Conservation (phyloP, 2,113 vertebrate species). For the Neoarius graeffei region DNA sequence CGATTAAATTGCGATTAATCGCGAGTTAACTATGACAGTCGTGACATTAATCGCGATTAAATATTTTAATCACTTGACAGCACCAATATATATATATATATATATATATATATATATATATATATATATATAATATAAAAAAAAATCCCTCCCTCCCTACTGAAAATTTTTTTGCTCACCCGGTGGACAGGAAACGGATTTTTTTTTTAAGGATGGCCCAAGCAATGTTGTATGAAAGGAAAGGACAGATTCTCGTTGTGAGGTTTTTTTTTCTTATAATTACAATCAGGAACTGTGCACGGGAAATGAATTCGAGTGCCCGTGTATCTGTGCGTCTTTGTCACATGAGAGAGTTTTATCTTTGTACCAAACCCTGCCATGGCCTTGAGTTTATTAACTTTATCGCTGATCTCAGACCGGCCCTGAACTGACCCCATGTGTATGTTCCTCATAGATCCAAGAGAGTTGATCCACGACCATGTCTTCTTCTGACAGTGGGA, state of each 20-base stretch:
- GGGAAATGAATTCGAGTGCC: not conserved
- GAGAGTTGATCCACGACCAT: not conserved
- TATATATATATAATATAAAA: too few species aligned
- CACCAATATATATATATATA: too few species aligned
- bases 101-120: too few species aligned
- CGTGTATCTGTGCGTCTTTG: not conserved
- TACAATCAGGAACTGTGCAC: not conserved
- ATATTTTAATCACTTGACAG: too few species aligned
- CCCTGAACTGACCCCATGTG: not conserved
- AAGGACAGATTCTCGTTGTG: constrained; percentile 13
- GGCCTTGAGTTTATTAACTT: constrained; percentile 19
- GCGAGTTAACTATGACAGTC: too few species aligned
- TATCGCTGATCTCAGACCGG: constrained; percentile 22
- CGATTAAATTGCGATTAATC: too few species aligned
- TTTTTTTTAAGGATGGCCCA: too few species aligned
- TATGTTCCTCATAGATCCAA: not conserved
- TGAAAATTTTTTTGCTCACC: too few species aligned
- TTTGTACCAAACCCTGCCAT: not conserved
- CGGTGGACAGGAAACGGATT: too few species aligned
- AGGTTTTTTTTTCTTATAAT: not conserved
- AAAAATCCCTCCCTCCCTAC: too few species aligned
- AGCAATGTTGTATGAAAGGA: not conserved
- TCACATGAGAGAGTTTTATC: not conserved
- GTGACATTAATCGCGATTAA: too few species aligned
- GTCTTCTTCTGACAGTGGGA: not conserved